Evolutionary conservation across 2,113 vertebrate genomes (phyloP).

Genomic region (Poeciliopsis occidentalis): DNA sequence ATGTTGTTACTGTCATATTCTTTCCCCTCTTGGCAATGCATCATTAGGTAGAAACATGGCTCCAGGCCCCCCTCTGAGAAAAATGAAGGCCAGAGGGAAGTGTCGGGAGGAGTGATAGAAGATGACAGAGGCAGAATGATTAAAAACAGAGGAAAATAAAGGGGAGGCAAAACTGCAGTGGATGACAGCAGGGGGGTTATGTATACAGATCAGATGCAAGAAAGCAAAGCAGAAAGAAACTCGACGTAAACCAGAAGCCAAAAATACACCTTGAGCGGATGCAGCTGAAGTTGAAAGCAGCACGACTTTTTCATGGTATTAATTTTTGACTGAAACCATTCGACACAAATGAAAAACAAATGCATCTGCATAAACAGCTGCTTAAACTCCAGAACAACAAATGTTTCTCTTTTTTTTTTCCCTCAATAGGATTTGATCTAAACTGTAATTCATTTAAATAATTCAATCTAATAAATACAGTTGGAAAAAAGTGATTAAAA

Average conservation of each 20-base stretch:
- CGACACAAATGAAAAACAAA: too few species aligned
- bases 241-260: background rate
- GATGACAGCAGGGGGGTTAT: conserved; percentile 38
- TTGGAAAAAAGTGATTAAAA: too few species aligned
- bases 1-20: conserved; percentile 57
- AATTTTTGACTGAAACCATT: conserved; percentile 10
- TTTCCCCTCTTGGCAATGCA: conserved; percentile 56
- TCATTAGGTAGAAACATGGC: conserved; percentile 68
- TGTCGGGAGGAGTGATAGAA: conserved; percentile 37
- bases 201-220: conserved; percentile 32
- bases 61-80: conserved; percentile 45
- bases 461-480: too few species aligned
- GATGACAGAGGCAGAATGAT: conserved; percentile 32
- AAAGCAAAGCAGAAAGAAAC: conserved; percentile 17
- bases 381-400: too few species aligned
- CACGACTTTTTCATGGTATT: conserved; percentile 14
- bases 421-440: too few species aligned
- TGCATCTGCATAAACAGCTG: too few species aligned
- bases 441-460: too few species aligned
- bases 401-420: too few species aligned
- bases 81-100: conserved; percentile 51
- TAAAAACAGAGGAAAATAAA: conserved; percentile 38
- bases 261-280: background rate
- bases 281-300: background rate
- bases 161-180: conserved; percentile 38